These are phyloP conservation scores for Congeria kusceri DNA, from an alignment of 2,888 invertebrate genomes.

Conservation along the genomic window DNA sequence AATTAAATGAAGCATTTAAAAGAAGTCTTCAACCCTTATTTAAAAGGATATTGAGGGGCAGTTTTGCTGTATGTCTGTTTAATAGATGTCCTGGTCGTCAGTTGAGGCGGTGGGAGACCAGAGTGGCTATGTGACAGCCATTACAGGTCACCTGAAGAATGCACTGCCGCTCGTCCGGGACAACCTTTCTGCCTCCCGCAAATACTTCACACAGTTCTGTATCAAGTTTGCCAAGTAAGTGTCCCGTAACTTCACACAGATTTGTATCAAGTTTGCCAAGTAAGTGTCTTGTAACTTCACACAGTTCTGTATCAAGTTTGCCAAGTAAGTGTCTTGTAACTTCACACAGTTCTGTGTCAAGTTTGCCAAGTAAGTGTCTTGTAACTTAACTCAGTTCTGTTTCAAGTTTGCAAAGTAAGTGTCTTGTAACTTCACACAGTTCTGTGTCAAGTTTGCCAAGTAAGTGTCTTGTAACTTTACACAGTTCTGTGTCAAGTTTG, in stretches of 20 bases:
- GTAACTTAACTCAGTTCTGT: slow-evolving; percentile 86
- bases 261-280: slow-evolving; percentile 97
- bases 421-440: too few relatives aligned
- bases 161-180: slow-evolving; percentile 95
- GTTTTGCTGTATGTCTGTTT: not conserved
- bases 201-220: slow-evolving; percentile 99
- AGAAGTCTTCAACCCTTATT: too few relatives aligned
- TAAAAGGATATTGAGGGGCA: not conserved
- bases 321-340: too few relatives aligned
- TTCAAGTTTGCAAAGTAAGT: slow-evolving; percentile 94
- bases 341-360: too few relatives aligned
- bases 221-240: slow-evolving; percentile 94
- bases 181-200: slow-evolving; percentile 94
- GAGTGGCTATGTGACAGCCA: slow-evolving; percentile 96
- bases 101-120: slow-evolving; percentile 98
- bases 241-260: slow-evolving; percentile 93
- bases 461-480: too few relatives aligned
- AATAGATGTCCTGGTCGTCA: slow-evolving; percentile 94
- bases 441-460: too few relatives aligned
- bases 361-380: too few relatives aligned
- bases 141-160: slow-evolving; percentile 94
- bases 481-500: too few relatives aligned
- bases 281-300: too few relatives aligned
- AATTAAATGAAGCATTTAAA: too few relatives aligned
- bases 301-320: too few relatives aligned